These are phyloP conservation scores for Exaiptasia diaphana DNA, from an alignment of 64 coral and sea anemone genomes.

Conservation along the genomic window DNA sequence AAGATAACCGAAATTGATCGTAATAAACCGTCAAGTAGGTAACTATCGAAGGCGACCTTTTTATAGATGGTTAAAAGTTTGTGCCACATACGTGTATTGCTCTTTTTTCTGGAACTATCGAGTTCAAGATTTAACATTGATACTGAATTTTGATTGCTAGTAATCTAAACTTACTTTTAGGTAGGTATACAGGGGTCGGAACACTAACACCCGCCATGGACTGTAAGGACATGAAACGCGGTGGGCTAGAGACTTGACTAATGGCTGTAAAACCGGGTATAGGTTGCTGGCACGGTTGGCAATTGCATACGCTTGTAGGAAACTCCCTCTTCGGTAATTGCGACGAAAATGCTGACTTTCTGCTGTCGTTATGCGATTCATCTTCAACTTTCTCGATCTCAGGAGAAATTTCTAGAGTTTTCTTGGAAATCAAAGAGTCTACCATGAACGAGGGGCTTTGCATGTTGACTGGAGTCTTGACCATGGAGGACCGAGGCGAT, in stretches of 20 bases:
- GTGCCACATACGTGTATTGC: too few relatives aligned
- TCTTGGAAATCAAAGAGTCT: conserved; percentile 58
- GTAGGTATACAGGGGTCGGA: conserved; percentile 36
- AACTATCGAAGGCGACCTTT: too few relatives aligned
- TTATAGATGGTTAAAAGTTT: too few relatives aligned
- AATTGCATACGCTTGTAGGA: conserved; percentile 45
- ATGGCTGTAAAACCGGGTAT: conserved; percentile 49
- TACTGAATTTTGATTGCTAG: too few relatives aligned
- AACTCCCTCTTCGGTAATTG: conserved; percentile 50
- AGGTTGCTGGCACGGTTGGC: conserved; percentile 59
- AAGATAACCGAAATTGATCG: too few relatives aligned
- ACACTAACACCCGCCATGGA: conserved; percentile 55
- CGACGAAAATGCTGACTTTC: conserved; percentile 58
- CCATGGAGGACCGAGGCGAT: background rate
- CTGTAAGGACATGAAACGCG: conserved; percentile 50
- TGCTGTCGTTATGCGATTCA: background rate
- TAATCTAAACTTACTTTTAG: conserved; percentile 67
- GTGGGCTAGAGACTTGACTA: conserved; percentile 20
- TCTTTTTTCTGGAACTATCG: too few relatives aligned
- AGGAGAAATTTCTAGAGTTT: background rate
- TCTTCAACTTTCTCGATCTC: conserved; percentile 42
- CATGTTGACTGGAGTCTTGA: background rate
- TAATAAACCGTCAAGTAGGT: too few relatives aligned
- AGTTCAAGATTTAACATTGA: too few relatives aligned
- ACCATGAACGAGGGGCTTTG: conserved; percentile 62